Conservation (phyloP, 2,797 vertebrate genomes). For the Selene dorsalis region DNA sequence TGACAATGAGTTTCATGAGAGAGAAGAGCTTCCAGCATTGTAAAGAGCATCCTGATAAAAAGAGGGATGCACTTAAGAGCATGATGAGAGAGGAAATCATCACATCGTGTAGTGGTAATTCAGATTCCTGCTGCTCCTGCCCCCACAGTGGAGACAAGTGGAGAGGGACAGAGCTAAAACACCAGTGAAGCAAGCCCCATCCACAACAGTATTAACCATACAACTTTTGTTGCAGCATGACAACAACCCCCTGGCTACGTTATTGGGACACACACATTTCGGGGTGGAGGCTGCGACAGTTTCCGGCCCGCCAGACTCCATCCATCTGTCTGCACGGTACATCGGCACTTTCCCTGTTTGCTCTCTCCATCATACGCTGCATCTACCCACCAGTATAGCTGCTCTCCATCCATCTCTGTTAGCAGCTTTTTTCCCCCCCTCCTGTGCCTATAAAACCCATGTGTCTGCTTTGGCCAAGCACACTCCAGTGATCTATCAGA, state of each 20-base stretch:
- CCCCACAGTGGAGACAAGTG: slow-evolving; percentile 40
- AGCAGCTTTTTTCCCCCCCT: neutral
- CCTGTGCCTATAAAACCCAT: slow-evolving; percentile 57
- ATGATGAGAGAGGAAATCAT: slow-evolving; percentile 57
- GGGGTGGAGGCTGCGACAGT: slow-evolving; percentile 41
- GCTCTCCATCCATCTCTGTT: slow-evolving; percentile 74
- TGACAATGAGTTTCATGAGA: slow-evolving; percentile 54
- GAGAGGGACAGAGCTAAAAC: slow-evolving; percentile 36
- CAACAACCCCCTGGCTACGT: slow-evolving; percentile 53
- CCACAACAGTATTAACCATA: slow-evolving; percentile 5
- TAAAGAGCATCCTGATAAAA: slow-evolving; percentile 58
- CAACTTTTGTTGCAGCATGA: slow-evolving; percentile 43
- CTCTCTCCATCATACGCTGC: slow-evolving; percentile 72
- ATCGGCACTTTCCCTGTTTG: slow-evolving; percentile 69
- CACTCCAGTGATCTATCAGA: slow-evolving; percentile 73
- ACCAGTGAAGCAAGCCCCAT: neutral
- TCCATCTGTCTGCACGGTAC: slow-evolving; percentile 70
- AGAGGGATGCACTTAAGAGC: slow-evolving; percentile 52
- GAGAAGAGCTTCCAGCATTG: slow-evolving; percentile 49
- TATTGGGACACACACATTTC: slow-evolving; percentile 66
- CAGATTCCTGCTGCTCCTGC: slow-evolving; percentile 39
- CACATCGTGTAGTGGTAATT: slow-evolving; percentile 40
- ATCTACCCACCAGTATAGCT: slow-evolving; percentile 55
- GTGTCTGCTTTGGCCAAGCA: slow-evolving; percentile 49
- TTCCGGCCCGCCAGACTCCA: slow-evolving; percentile 66